Evolutionary conservation across 2,797 vertebrate genomes (phyloP), one percentile per base, ranked within the genome.

Genomic region (Coranthus polyacanthus): DNA sequence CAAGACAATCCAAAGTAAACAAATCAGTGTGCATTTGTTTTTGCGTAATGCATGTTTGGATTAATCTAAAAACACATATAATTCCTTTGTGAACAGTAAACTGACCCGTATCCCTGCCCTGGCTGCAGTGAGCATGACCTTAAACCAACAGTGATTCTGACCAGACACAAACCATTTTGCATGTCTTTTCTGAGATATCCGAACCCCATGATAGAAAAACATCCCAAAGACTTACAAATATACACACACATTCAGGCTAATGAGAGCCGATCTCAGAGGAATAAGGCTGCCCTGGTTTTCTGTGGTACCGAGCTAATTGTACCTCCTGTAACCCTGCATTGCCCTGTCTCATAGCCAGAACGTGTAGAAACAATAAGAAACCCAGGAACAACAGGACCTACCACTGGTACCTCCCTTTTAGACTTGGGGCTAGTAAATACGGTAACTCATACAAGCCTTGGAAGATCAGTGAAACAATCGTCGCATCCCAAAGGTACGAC

Each of bases 201-300:
- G 36, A 54, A 51, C n/a, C n/a, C n/a, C n/a, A n/a, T n/a, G n/a
- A n/a, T n/a, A n/a, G n/a, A n/a, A n/a, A n/a, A n/a, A n/a, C n/a
- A 53, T 43, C 16, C 11, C 38, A 64, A n/a, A 68, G 16, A 20
- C 24, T 51, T 29, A 49, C 52, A 70, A 69, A 57, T 10, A 32
- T 32, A 32, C 21, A 59, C 39, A 44, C 42, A 67, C 12, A 45
- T 52, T 13, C 13, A 53, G 36, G 51, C 67, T 81, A 79, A 73
- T 72, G 44, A 67, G 44, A 51, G 54, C 16, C 17, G 1, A 16
- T 72, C 79, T 77, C 81, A 75, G 59, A 72, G 75, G 79, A 79
- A 63, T 51, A 74, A 43, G 22, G 37, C 39, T 66, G 85, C n/a
- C 64, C 81, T 77, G 56, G 49, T 84, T 87, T 86, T 54, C 71